phyloP scores from a whole-genome alignment of 2,888 invertebrate genomes.

The Hirtodrosophila trivittata region DNA sequence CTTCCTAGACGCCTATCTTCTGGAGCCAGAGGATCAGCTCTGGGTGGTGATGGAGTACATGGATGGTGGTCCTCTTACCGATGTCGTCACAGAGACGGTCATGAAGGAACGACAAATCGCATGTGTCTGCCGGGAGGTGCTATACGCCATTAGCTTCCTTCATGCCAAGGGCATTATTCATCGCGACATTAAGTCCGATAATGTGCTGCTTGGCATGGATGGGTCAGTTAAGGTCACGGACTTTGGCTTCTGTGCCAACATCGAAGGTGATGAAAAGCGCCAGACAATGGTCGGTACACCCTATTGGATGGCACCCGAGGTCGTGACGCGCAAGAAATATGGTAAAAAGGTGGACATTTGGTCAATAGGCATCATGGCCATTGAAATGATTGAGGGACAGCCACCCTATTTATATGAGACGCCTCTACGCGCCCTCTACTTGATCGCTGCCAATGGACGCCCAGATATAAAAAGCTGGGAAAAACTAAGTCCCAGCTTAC shows the following conservation, averaged over 20 bases:
- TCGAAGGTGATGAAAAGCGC: slow-evolving; percentile 96
- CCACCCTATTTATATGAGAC: slow-evolving; percentile 98
- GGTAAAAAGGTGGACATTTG: slow-evolving; percentile 97
- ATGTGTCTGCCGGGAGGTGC: slow-evolving; percentile 94
- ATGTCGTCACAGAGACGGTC: slow-evolving; percentile 98
- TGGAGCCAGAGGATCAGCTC: slow-evolving; percentile 93
- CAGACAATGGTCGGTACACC: slow-evolving; percentile 99
- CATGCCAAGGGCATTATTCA: slow-evolving; percentile 96
- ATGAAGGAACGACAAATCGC: slow-evolving; percentile 99
- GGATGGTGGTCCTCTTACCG: slow-evolving; percentile 97
- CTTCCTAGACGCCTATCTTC: slow-evolving; percentile 96
- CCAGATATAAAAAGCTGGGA: slow-evolving; percentile 94
- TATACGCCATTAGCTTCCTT: slow-evolving; percentile 94
- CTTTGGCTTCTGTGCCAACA: slow-evolving; percentile 99
- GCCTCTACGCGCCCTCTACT: slow-evolving; percentile 94
- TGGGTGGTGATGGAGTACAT: slow-evolving; percentile 99
- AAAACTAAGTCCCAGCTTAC: slow-evolving; percentile 90
- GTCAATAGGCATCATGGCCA: slow-evolving; percentile 99
- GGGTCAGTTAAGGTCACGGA: slow-evolving; percentile 96
- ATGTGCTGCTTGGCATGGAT: slow-evolving; percentile 96
- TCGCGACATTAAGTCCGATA: slow-evolving; percentile 98
- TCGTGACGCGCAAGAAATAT: slow-evolving; percentile 95
- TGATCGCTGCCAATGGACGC: slow-evolving; percentile 97
- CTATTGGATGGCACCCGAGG: slow-evolving; percentile 99
- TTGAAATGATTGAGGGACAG: slow-evolving; percentile 96